A percentile compares a stretch with the other conserved stretches of the same genome.
These are phyloP conservation scores for Bungarus multicinctus DNA, from an alignment of 2,113 vertebrate species.

Conservation along the genomic window DNA sequence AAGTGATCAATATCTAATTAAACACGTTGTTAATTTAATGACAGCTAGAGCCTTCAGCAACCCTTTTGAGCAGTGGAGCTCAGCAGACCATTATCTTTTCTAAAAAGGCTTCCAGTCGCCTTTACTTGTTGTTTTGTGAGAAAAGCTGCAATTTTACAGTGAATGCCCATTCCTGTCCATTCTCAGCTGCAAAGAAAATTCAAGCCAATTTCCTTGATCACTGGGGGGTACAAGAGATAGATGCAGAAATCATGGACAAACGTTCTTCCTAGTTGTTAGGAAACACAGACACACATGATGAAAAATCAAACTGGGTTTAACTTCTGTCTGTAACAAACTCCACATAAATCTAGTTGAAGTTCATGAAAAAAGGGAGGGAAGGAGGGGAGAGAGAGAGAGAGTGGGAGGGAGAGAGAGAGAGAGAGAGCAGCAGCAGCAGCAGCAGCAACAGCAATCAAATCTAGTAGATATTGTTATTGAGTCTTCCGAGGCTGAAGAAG, in stretches of 20 bases:
- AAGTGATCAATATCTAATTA: conserved; percentile 66
- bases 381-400: too few relatives aligned
- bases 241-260: not conserved
- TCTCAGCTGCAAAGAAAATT: not conserved
- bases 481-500: not conserved
- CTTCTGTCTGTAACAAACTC: not conserved
- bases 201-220: too few relatives aligned
- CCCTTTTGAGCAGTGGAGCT: conserved; percentile 27
- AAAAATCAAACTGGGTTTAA: not conserved
- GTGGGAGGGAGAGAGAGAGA: too few relatives aligned
- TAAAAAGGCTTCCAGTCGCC: conserved; percentile 10
- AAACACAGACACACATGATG: not conserved
- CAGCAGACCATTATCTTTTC: not conserved
- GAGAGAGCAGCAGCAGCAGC: not conserved
- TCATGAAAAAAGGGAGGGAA: too few relatives aligned
- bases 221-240: not conserved
- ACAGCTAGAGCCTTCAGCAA: conserved; percentile 48
- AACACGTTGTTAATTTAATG: conserved; percentile 55
- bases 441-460: not conserved
- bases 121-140: conserved; percentile 19
- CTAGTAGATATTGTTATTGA: not conserved
- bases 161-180: not conserved
- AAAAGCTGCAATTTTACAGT: conserved; percentile 19
- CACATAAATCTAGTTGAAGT: not conserved
- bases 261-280: not conserved